phyloP scores from a whole-genome alignment of 2,797 vertebrate species.

The Paratrypauchen microcephalus region DNA sequence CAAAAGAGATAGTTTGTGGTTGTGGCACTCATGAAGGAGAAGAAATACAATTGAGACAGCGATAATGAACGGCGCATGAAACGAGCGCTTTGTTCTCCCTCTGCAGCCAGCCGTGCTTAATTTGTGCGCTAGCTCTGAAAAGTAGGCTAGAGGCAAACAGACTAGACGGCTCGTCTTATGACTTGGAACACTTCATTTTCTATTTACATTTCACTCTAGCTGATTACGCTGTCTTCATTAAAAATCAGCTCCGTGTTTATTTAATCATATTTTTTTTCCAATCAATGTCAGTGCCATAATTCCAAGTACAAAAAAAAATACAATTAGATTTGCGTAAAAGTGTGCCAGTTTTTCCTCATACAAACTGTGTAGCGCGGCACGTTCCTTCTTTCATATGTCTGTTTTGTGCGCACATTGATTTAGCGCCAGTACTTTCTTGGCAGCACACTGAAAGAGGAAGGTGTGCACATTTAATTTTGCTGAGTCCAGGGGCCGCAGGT shows the following conservation, averaged over 20 bases:
- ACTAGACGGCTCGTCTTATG: constrained; percentile 61
- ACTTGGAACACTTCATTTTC: constrained; percentile 37
- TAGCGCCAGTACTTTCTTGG: constrained; percentile 56
- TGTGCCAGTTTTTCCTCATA: not conserved
- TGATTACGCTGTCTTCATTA: not conserved
- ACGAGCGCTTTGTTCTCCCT: constrained; percentile 75
- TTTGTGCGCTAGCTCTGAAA: constrained; percentile 58
- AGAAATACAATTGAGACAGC: constrained; percentile 24
- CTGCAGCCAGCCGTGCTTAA: constrained; percentile 70
- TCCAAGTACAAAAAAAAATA: not conserved
- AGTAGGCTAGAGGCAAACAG: constrained; percentile 62
- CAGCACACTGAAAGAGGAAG: constrained; percentile 36
- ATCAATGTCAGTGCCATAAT: not conserved
- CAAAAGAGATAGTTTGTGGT: not conserved
- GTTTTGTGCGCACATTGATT: constrained; percentile 41
- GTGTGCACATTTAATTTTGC: constrained; percentile 67
- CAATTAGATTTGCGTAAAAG: not conserved
- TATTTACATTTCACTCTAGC: constrained; percentile 26
- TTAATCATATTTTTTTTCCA: not conserved
- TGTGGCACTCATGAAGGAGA: not conserved
- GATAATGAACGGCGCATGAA: constrained; percentile 71
- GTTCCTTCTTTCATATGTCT: constrained; percentile 25
- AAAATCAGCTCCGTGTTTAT: not conserved
- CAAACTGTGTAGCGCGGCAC: not conserved
- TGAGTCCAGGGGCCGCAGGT: constrained; percentile 62